A percentile compares a stretch with the other conserved stretches of the same genome.
phyloP scores from a whole-genome alignment of 2,888 invertebrate species.

The Apodemia zela region DNA sequence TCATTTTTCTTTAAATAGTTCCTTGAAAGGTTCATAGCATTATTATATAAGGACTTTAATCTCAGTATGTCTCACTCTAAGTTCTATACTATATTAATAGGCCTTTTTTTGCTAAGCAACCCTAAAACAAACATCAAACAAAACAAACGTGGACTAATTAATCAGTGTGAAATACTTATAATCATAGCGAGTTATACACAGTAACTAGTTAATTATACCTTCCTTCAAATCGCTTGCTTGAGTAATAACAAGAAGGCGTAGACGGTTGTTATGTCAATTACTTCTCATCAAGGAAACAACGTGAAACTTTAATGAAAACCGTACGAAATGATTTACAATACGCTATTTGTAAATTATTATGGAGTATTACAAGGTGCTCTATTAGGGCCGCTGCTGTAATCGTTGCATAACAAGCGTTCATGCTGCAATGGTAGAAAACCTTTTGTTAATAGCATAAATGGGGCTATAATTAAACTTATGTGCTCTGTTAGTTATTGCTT shows the following conservation, averaged over 20 bases:
- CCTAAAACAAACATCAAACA: too few species aligned
- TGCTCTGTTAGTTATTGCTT: too few species aligned
- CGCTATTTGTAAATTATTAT: background rate
- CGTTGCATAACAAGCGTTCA: background rate
- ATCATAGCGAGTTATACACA: background rate
- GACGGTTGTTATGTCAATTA: slow-evolving; percentile 21
- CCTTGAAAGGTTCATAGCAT: too few species aligned
- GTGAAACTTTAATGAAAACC: slow-evolving; percentile 17
- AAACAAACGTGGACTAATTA: background rate
- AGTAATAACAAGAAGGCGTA: slow-evolving; percentile 23
- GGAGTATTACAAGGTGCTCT: background rate
- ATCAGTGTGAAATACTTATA: background rate
- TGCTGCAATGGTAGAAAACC: background rate
- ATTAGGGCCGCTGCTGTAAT: background rate
- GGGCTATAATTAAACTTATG: too few species aligned
- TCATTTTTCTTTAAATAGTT: too few species aligned
- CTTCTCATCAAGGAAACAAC: slow-evolving; percentile 22
- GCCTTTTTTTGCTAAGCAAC: too few species aligned
- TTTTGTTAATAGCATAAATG: background rate
- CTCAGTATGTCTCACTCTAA: too few species aligned
- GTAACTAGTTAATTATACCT: slow-evolving; percentile 1
- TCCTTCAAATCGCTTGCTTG: slow-evolving; percentile 22
- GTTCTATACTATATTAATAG: too few species aligned
- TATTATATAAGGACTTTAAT: too few species aligned
- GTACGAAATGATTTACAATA: background rate